These are phyloP conservation scores for Felis chaus DNA, from an alignment of 2,113 vertebrate genomes.

Conservation along the genomic window DNA sequence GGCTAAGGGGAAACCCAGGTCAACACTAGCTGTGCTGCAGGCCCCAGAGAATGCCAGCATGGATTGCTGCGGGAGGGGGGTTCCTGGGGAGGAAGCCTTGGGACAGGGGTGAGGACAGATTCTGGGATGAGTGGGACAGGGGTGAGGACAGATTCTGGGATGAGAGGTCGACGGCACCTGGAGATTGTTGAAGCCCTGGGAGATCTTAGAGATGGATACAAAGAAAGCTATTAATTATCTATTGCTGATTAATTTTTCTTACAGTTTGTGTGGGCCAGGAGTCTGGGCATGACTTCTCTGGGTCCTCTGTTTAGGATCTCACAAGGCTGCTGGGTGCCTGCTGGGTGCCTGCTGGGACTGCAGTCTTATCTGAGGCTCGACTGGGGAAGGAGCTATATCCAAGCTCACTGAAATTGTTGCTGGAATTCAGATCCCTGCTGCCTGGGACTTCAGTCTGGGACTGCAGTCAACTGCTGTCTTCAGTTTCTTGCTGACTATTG, in stretches of 20 bases:
- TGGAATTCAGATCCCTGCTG: background rate
- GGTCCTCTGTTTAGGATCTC: background rate
- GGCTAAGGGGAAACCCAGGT: background rate
- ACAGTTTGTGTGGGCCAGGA: background rate
- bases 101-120: background rate
- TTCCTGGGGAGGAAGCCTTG: background rate
- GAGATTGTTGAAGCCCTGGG: rapidly evolving
- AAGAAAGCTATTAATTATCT: background rate
- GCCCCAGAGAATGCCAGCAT: background rate
- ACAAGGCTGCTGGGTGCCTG: background rate
- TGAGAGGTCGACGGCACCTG: background rate
- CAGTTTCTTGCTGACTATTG: background rate
- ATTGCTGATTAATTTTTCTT: background rate
- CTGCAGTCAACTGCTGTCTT: background rate
- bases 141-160: background rate
- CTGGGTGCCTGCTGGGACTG: background rate
- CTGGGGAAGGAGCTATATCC: background rate
- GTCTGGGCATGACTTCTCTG: background rate
- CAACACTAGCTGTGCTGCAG: background rate
- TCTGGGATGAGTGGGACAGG: rapidly evolving
- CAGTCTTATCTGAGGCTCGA: background rate
- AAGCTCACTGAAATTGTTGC: background rate
- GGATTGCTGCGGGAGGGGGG: background rate
- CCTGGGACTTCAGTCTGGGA: too few species aligned
- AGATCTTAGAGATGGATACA: background rate